phyloP scores from a whole-genome alignment of 1,140 invertebrate species.

The Drosophila tani region DNA sequence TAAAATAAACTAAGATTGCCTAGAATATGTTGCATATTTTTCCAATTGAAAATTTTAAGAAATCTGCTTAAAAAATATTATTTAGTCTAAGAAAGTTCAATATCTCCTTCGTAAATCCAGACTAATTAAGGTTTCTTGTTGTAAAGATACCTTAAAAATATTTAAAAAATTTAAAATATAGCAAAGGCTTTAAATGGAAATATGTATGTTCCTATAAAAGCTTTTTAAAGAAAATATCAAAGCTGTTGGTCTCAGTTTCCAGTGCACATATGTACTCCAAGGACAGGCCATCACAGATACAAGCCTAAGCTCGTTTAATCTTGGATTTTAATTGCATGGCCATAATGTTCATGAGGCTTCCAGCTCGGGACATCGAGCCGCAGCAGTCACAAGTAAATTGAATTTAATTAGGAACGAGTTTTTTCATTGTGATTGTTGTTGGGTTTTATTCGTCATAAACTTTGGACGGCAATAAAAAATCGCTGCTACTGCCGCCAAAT shows the following conservation, averaged over 20 bases:
- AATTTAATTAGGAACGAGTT: conserved; percentile 77
- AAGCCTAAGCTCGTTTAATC: conserved; percentile 70
- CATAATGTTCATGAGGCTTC: conserved; percentile 56
- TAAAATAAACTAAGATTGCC: too few species aligned
- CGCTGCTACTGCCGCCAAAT: conserved; percentile 47
- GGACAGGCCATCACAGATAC: conserved; percentile 27
- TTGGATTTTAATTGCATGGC: conserved; percentile 76
- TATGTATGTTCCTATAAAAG: too few species aligned
- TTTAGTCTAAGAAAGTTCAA: too few species aligned
- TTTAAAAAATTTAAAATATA: too few species aligned
- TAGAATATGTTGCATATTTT: too few species aligned
- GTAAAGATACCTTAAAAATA: background rate
- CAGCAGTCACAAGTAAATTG: conserved; percentile 75
- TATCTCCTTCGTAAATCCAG: too few species aligned
- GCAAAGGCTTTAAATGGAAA: too few species aligned
- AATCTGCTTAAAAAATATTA: too few species aligned
- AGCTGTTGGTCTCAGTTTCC: background rate
- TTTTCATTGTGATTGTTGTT: conserved; percentile 76
- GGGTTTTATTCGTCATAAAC: conserved; percentile 75
- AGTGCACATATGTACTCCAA: background rate
- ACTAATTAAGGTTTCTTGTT: background rate
- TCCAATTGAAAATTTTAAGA: too few species aligned
- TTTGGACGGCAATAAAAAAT: conserved; percentile 66
- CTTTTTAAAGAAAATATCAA: too few species aligned
- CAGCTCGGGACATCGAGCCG: conserved; percentile 27